phyloP scores from a whole-genome alignment of 2,797 vertebrate species.

The Lagothrix lagotricha region DNA sequence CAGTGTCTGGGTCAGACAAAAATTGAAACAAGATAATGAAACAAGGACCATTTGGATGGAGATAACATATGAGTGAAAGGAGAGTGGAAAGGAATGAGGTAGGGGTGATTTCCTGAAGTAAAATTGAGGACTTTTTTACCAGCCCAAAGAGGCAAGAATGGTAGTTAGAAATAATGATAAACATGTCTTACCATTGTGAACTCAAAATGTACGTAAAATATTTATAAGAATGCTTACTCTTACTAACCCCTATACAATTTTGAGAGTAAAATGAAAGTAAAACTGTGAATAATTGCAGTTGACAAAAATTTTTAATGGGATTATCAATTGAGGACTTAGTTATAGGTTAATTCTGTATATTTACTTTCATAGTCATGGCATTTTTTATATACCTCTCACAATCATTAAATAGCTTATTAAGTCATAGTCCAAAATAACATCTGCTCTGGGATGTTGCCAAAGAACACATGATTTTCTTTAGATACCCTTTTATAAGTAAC shows the following conservation, averaged over 20 bases:
- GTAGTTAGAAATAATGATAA: neutral
- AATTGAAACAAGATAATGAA: neutral
- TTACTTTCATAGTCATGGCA: neutral
- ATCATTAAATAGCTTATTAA: neutral
- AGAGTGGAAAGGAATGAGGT: neutral
- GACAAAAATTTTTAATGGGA: neutral
- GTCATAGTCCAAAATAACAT: neutral
- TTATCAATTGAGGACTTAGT: neutral
- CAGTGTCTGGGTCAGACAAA: neutral
- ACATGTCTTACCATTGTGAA: neutral
- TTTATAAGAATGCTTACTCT: neutral
- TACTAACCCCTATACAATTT: neutral
- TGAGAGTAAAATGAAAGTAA: neutral
- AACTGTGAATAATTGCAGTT: neutral
- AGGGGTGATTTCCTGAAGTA: neutral
- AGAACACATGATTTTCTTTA: neutral
- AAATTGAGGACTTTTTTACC: neutral
- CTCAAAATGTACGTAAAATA: neutral
- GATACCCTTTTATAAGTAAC: neutral
- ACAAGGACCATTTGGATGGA: neutral
- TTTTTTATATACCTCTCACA: neutral
- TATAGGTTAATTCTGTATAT: neutral
- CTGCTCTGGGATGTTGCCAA: neutral
- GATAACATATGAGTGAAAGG: neutral
- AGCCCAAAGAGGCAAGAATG: neutral